Evolutionary conservation across 2,888 invertebrate species (phyloP), one percentile per base, ranked within the genome.

Genomic region (Arrhopalites spinosus): DNA sequence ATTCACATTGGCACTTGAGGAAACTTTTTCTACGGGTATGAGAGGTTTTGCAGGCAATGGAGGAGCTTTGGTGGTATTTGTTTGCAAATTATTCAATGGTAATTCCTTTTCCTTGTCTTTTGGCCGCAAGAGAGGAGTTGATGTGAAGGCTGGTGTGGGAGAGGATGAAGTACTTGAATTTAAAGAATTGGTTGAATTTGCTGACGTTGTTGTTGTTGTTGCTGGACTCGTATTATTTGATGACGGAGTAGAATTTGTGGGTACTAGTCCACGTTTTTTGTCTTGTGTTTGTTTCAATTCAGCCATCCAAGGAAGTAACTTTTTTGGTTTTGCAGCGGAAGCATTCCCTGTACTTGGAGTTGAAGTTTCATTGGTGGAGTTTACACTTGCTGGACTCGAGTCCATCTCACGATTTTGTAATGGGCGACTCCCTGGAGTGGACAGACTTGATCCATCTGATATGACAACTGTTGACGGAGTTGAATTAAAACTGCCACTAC

Each of bases 281-380:
- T 84, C 82, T 78, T 93, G 93, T 83, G 91, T 92, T 80, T 92
- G 88, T 84, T 93, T 93, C 80, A 93, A 88, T 84, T 93, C 93
- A 80, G 89, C 91, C 88, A 93, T 91, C 93, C 93, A 93, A 0
- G 93, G 93, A 66, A 91, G 91, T n/a, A 69, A 77, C 83, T 84
- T 77, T 84, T 83, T 74, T 82, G 82, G 79, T 82, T 83, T 53
- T 76, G 74, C 69, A 77, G 79, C 25, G 73, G 63, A 67, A 47
- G 71, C 15, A n/a, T 76, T 78, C 29, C 59, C 75, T 27, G 80
- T 75, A 20, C 74, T 64, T 25, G 80, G 79, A 25, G 78, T 74
- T 64, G 71, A 29, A 36, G 23, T 50, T 64, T 47, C 27, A 73
- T 69, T 76, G 23, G 27, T n/a, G 73, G 71, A n/a, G 78, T 76